phyloP scores from a whole-genome alignment of 1,140 invertebrate genomes.

The Pomacea maculata region DNA sequence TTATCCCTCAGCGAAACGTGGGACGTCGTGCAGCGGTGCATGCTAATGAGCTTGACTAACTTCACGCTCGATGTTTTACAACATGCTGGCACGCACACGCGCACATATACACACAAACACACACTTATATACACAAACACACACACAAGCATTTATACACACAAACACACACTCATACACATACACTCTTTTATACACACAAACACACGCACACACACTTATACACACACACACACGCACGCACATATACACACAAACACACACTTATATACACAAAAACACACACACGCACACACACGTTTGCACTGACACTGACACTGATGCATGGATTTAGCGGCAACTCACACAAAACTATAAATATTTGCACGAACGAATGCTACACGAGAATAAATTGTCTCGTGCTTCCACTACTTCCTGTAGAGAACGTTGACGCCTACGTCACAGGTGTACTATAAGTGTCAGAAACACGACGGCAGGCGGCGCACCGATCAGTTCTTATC shows the following conservation, averaged over 20 bases:
- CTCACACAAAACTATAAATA: neutral
- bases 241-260: neutral
- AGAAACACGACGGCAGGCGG: too few species aligned
- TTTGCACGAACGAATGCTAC: neutral
- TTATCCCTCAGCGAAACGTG: too few species aligned
- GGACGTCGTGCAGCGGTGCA: too few species aligned
- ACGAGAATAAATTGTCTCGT: neutral
- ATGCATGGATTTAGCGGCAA: neutral
- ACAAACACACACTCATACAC: neutral
- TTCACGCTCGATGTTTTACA: too few species aligned
- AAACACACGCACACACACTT: neutral
- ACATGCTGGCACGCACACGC: neutral
- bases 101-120: neutral
- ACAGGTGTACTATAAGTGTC: too few species aligned
- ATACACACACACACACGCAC: neutral
- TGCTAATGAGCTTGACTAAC: too few species aligned
- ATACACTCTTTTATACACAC: neutral
- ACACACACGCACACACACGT: neutral
- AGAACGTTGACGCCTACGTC: too few species aligned
- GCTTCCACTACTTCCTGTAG: too few species aligned
- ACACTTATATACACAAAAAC: neutral
- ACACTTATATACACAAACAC: slow-evolving; percentile 2
- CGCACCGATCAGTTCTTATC: too few species aligned
- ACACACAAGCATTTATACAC: neutral
- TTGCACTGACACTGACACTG: neutral